Conservation (phyloP, 2,113 vertebrate species). For the Forbesichthys papilliferus region DNA sequence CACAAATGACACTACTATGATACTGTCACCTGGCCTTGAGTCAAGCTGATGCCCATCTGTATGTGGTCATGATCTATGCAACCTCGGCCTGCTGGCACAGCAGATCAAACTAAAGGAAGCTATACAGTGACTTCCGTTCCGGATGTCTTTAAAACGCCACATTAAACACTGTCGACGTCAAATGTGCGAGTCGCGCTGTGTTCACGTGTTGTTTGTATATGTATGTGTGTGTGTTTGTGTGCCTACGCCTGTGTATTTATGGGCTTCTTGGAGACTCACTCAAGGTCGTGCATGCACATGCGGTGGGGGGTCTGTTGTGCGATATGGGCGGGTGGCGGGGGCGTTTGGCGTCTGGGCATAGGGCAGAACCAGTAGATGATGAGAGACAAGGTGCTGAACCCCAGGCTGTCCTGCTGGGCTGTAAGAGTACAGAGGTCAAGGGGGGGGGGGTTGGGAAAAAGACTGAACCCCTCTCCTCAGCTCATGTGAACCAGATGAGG, state of each 20-base stretch:
- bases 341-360: slow-evolving; percentile 4
- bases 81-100: background rate
- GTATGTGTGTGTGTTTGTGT: background rate
- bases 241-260: too few species aligned
- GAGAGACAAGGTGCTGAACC: slow-evolving; percentile 59
- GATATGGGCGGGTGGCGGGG: background rate
- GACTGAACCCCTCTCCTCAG: slow-evolving; percentile 42
- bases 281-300: too few species aligned
- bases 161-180: background rate
- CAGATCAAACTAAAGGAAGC: background rate
- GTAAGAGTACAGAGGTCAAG: slow-evolving; percentile 48
- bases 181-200: background rate
- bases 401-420: slow-evolving; percentile 55
- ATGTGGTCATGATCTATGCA: background rate
- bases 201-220: background rate
- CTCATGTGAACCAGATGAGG: slow-evolving; percentile 77
- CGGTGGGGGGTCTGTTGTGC: slow-evolving; percentile 6
- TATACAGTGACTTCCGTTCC: background rate
- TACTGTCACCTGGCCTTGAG: slow-evolving; percentile 6
- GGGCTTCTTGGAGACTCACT: too few species aligned
- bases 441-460: slow-evolving; percentile 32
- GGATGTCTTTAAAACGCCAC: background rate
- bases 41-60: background rate
- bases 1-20: too few species aligned
- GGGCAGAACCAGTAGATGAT: slow-evolving; percentile 45